A percentile compares a stretch with the other conserved stretches of the same genome.
phyloP scores from a whole-genome alignment of 2,888 invertebrate species.

The Nebria salina region DNA sequence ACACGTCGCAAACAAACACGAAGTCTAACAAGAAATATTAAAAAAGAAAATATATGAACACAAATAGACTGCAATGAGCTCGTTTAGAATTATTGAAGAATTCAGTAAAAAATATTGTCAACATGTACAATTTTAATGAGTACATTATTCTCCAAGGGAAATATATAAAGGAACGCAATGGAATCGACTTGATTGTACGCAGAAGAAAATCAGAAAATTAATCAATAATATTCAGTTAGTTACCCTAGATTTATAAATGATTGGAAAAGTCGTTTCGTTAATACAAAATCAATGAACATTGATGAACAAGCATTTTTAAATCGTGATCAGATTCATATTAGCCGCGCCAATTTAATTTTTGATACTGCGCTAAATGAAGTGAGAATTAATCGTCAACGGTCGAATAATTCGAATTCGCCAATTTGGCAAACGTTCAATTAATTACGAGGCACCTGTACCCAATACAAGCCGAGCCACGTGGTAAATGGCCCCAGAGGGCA shows the following conservation, averaged over 20 bases:
- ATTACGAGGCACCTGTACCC: neutral
- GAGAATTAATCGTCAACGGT: neutral
- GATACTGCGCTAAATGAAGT: neutral
- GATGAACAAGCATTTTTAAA: neutral
- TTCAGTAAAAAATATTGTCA: too few species aligned
- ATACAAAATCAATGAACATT: neutral
- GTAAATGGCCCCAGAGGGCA: constrained; percentile 6
- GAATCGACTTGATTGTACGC: too few species aligned
- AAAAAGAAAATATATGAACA: too few species aligned
- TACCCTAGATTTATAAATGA: neutral
- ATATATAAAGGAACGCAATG: too few species aligned
- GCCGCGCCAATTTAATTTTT: neutral
- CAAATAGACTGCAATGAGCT: too few species aligned
- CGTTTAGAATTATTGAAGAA: too few species aligned
- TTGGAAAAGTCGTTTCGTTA: neutral
- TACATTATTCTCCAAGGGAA: too few species aligned
- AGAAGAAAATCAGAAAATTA: too few species aligned
- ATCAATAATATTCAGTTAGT: neutral
- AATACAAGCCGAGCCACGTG: constrained; percentile 2
- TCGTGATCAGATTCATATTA: neutral
- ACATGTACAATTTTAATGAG: too few species aligned
- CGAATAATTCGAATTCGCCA: neutral
- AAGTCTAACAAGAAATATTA: neutral
- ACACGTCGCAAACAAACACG: neutral
- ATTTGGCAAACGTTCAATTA: neutral